phyloP scores from a whole-genome alignment of 2,888 invertebrate species.

The Hemaris fuciformis region DNA sequence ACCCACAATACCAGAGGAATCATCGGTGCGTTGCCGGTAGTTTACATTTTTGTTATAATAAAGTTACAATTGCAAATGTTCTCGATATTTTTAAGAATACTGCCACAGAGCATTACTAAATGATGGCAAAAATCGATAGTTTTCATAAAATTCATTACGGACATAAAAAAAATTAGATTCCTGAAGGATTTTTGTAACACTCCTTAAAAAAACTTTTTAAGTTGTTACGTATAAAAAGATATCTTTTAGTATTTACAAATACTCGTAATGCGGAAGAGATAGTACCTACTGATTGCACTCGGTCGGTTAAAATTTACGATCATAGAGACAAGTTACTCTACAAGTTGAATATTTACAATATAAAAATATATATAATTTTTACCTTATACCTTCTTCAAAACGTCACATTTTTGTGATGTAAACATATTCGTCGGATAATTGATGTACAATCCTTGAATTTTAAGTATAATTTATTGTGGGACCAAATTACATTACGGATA shows the following conservation, averaged over 20 bases:
- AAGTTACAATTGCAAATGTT: neutral
- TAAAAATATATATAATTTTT: neutral
- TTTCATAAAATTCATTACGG: too few species aligned
- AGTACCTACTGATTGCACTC: neutral
- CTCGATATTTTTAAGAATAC: neutral
- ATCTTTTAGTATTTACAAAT: neutral
- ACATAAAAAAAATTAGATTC: too few species aligned
- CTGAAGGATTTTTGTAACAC: too few species aligned
- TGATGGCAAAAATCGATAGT: too few species aligned
- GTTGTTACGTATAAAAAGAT: too few species aligned
- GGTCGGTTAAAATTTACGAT: too few species aligned
- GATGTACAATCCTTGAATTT: constrained; percentile 3
- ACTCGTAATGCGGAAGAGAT: neutral
- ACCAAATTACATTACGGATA: neutral
- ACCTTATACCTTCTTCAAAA: neutral
- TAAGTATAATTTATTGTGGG: neutral
- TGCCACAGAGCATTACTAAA: neutral
- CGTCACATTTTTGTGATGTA: constrained; percentile 7
- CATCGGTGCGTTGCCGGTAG: too few species aligned
- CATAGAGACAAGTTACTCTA: too few species aligned
- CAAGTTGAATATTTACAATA: too few species aligned
- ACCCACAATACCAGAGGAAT: too few species aligned
- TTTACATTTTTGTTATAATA: neutral
- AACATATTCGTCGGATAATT: constrained; percentile 3
- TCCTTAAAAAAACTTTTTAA: too few species aligned